A percentile compares a stretch with the other conserved stretches of the same genome.
Evolutionary conservation across 2,797 vertebrate species (phyloP).

Genomic region (Bovichtus diacanthus): DNA sequence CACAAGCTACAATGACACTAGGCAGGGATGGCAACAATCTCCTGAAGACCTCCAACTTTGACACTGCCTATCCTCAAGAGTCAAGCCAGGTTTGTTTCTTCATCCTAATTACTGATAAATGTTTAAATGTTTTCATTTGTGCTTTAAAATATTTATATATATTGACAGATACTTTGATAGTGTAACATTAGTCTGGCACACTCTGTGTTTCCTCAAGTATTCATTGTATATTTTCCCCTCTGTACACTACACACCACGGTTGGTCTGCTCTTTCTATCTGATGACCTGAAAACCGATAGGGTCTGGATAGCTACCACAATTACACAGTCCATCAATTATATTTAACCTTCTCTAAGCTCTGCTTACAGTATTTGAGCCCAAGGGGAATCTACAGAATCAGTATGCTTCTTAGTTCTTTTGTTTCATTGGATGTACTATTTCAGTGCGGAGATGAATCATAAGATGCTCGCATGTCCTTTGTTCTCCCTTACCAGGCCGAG

Average conservation of each 20-base stretch:
- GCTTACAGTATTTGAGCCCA: conserved; percentile 53
- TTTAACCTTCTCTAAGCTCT: conserved; percentile 38
- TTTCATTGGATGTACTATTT: conserved; percentile 25
- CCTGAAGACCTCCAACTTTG: conserved; percentile 94
- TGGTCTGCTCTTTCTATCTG: conserved; percentile 33
- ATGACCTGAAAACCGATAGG: conserved; percentile 67
- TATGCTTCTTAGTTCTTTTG: not conserved
- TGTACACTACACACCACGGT: not conserved
- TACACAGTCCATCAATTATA: conserved; percentile 49
- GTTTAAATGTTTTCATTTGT: not conserved
- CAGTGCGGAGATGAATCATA: conserved; percentile 55
- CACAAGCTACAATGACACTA: conserved; percentile 84
- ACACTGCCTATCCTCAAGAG: conserved; percentile 92
- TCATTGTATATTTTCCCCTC: conserved; percentile 5
- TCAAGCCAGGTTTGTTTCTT: conserved; percentile 90
- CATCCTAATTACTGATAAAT: not conserved
- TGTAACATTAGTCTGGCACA: not conserved
- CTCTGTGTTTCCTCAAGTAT: conserved; percentile 28
- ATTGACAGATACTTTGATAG: not conserved
- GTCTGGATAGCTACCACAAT: conserved; percentile 35
- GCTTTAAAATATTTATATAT: not conserved
- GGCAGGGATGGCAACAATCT: conserved; percentile 85
- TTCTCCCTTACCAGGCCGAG: conserved; percentile 87
- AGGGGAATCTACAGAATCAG: conserved; percentile 36
- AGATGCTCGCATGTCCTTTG: conserved; percentile 54